Base-by-base conservation (phyloP, 2,888 invertebrate genomes). In the Drosophila koepferae region DNA sequence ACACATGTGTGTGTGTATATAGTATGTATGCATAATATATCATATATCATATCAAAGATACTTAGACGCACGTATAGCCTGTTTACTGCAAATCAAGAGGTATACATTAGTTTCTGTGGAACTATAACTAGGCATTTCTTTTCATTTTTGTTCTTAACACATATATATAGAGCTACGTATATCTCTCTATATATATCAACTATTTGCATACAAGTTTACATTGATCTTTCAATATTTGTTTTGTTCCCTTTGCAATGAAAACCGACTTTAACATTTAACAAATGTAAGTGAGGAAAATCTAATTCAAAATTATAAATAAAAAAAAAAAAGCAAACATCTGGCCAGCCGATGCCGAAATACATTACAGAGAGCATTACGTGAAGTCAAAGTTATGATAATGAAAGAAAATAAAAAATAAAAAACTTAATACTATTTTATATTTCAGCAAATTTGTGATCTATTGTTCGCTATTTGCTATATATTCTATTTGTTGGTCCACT, bases 211-310 rank as follows among this genome's bases (percentile, higher is more conserved):
- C 40, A 54, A 54, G 38, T 36, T 54, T 38, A 54, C 36, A n/a
- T 40, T 54, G 69, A 38, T 69, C 16, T 36, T 16, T 54, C 40
- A 28, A 40, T 40, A 31, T 40, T 41, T 34, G 16, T 74, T 76
- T 77, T 80, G 82, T 87, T 85, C 85, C 85, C 86, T 54, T 85
- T 76, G 72, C 74, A 85, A 82, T 85, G 73, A 82, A 82, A 82
- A 77, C 75, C 70, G 66, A 79, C 66, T 53, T 43, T 51, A 73
- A 76, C 36, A 74, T 41, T 55, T 41, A 16, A 54, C 31, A 12
- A 38, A 38, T 20, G 2, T n/a, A 38, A 38, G 16, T 16, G 9
- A 16, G 36, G 4, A 36, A 38, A 34, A 14, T 46, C n/a, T 40
- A 43, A 64, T 46, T 7, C 44, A 46, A 46, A 74, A 28, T 9